Evolutionary conservation across 2,888 invertebrate genomes (phyloP), one percentile per base, ranked within the genome.

Genomic region (Mechanitis mazaeus): DNA sequence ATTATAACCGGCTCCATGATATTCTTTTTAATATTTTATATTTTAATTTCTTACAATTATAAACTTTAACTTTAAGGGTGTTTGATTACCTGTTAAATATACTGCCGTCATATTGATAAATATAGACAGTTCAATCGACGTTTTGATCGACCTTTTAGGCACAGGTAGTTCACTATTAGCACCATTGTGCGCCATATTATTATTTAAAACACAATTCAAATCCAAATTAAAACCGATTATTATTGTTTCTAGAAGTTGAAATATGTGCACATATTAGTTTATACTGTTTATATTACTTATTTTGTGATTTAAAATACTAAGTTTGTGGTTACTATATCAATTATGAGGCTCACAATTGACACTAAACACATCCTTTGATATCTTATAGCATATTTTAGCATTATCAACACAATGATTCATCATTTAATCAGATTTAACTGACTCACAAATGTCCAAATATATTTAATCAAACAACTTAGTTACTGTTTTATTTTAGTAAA

Each of bases 91-190:
- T 69, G 84, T 79, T 45, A 90, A 72, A n/a, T 83, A 72, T 50
- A 80, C 61, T 38, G 82, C 79, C 64, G 84, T 61, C 73, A 90
- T 80, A 45, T 78, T 77, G 38, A 85, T 55, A 75, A 90, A 87
- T 68, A 90, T 68, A 63, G 89, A 84, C 45, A 88, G 71, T 73
- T 90, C 90, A 72, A 87, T 72, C 1, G 86, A 81, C 45, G 84
- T 68, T 50, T 72, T 72, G 68, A 79, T 84, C 3, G 77, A 77
- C 70, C 75, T 79, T 38, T 76, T 75, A 28, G 82, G 81, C 55
- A 81, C 1, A 38, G 66, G 66, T 9, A 66, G 61, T 68, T 82
- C 81, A 68, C 70, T 76, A 35, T 45, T 35, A 31, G 59, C 62
- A n/a, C 54, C 47, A 55, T 58, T 55, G 53, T 66, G 20, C 9